Evolutionary conservation across 2,797 vertebrate species (phyloP).

Genomic region (Distichodus sexfasciatus): DNA sequence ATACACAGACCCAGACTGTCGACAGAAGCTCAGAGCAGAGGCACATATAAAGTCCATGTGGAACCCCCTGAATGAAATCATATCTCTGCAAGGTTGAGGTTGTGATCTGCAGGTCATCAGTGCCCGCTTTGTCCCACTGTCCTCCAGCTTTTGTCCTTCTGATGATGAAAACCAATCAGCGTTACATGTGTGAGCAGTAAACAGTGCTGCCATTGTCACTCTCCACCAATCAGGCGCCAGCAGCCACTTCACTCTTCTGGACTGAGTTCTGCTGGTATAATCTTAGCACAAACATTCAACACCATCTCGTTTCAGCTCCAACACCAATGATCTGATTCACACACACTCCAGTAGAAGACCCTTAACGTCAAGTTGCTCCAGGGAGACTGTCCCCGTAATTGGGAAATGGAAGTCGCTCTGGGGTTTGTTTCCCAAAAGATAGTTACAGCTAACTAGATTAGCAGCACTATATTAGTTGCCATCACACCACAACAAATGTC

Average conservation of each 20-base stretch:
- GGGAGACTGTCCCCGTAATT: too few species aligned
- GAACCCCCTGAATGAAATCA: not conserved
- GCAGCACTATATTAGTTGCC: too few species aligned
- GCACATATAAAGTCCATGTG: too few species aligned
- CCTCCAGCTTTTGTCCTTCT: constrained; percentile 8
- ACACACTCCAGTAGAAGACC: too few species aligned
- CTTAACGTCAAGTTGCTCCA: too few species aligned
- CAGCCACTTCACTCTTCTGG: not conserved
- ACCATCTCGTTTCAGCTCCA: too few species aligned
- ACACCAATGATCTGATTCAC: too few species aligned
- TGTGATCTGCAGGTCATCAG: constrained; percentile 23
- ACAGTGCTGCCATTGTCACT: constrained; percentile 21
- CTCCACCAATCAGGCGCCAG: not conserved
- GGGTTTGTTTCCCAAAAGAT: too few species aligned
- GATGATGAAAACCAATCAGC: constrained; percentile 23
- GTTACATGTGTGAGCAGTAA: constrained; percentile 5
- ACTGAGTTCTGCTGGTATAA: not conserved
- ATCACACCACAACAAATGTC: too few species aligned
- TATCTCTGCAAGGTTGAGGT: not conserved
- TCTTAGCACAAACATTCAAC: not conserved
- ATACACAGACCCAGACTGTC: too few species aligned
- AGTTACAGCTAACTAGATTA: too few species aligned
- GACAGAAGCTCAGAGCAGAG: not conserved
- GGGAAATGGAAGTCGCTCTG: too few species aligned
- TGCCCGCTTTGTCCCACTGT: constrained; percentile 12